phyloP scores from a whole-genome alignment of 2,888 invertebrate species.

The Steromphala cineraria region DNA sequence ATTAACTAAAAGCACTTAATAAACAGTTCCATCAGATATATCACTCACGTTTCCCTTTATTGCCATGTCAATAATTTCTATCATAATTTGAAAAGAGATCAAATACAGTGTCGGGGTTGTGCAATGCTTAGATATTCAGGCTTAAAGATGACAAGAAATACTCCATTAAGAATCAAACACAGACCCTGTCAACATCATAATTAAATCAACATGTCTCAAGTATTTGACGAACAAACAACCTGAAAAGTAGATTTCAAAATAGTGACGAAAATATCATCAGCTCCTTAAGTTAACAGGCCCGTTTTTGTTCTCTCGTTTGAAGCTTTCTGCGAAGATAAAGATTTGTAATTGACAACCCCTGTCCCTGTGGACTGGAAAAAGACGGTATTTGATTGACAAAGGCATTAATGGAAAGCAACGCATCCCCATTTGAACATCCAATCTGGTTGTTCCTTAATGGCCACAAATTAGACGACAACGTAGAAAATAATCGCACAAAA shows the following conservation, averaged over 20 bases:
- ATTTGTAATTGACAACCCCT: constrained; percentile 8
- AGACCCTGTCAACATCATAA: not conserved
- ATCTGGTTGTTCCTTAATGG: constrained; percentile 1
- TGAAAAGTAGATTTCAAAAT: not conserved
- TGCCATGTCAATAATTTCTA: not conserved
- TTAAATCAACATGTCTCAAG: constrained; percentile 1
- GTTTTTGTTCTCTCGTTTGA: not conserved
- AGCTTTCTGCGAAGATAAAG: not conserved
- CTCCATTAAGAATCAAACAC: not conserved
- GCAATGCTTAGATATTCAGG: no score
- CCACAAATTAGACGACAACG: constrained; percentile 10
- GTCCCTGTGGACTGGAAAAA: not conserved
- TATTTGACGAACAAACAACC: not conserved
- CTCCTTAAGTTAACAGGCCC: not conserved
- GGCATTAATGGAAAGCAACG: not conserved
- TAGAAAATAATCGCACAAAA: constrained; percentile 16
- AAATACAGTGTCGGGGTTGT: no score
- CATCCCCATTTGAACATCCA: not conserved
- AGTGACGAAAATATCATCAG: not conserved
- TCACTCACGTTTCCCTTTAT: not conserved
- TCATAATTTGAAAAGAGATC: not conserved
- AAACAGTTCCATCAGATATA: not conserved
- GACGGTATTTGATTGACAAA: not conserved
- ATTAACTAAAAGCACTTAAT: not conserved
- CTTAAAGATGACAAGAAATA: not conserved